Conservation (phyloP, 2,113 vertebrate genomes). For the Sialia sialis region DNA sequence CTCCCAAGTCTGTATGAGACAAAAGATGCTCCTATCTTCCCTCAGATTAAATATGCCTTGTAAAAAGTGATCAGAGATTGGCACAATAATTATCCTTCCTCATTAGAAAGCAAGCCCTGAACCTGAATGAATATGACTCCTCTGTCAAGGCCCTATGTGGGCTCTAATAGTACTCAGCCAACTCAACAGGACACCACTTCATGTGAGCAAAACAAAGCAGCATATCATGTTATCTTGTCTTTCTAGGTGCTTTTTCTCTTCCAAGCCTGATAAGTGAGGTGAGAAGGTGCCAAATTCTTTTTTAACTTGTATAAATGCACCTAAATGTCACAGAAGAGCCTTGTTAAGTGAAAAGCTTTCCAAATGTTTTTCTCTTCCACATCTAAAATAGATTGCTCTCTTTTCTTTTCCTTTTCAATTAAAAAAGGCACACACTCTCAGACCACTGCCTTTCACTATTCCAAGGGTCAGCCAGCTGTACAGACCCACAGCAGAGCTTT, state of each 20-base stretch:
- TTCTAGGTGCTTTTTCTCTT: conserved; percentile 50
- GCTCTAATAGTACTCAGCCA: neutral
- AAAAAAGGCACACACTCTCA: neutral
- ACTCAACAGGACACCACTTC: neutral
- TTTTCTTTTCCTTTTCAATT: neutral
- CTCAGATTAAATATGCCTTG: neutral
- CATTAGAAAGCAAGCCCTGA: neutral
- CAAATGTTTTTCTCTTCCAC: conserved; percentile 47
- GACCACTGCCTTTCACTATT: neutral
- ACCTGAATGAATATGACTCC: neutral
- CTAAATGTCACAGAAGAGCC: conserved; percentile 54
- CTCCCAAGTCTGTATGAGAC: neutral
- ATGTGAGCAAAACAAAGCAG: conserved; percentile 24
- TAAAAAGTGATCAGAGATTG: conserved; percentile 6
- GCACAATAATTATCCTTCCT: conserved; percentile 1
- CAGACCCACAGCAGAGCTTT: neutral
- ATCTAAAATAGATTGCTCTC: conserved; percentile 57
- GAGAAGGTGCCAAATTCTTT: conserved; percentile 57
- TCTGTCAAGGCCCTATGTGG: neutral
- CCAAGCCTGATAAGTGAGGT: conserved; percentile 23
- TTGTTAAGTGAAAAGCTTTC: conserved; percentile 53
- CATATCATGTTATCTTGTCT: neutral
- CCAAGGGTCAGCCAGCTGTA: neutral
- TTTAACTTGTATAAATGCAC: conserved; percentile 38
- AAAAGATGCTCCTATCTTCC: neutral